Base-by-base conservation (phyloP, 1,140 invertebrate genomes). In the Phymastichus coffea region DNA sequence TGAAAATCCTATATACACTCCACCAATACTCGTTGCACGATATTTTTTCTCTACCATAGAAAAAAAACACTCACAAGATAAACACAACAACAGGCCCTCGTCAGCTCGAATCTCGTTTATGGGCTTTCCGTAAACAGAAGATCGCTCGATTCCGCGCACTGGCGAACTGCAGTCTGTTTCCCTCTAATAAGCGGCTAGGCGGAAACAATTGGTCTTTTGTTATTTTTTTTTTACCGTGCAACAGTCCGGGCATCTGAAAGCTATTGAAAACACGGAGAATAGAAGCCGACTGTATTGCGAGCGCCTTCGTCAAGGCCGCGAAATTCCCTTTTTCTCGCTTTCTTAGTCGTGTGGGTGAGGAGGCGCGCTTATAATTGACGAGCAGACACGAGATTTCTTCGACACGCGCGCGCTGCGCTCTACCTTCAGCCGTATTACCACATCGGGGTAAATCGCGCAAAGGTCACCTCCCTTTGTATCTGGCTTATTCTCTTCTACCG, bases 181-280 rank as follows among this genome's bases (percentile, higher is more conserved):
- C 26, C 43, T 48, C 22, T 49, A 43, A 58, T 58, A 51, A 43
- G 15, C 47, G 17, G 9, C 30, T 4, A n/a, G 41, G 38, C 40
- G 57, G 48, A 59, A 59, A 59, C 57, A 59, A 59, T 59, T 14
- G 57, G n/a, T 46, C 30, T 46, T 59, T 59, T 52, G 35, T 59
- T 38, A 35, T 52, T 37, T 46, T 22, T 14, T 51, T 17, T 44
- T 7, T 14, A 12, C n/a, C n/a, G n/a, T n/a, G n/a, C n/a, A n/a
- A n/a, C n/a, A n/a, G n/a, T 43, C 7, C 15, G n/a, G 40, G 9
- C 28, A 28, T 47, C 19, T 14, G 28, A 8, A 8, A 26, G 15
- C n/a, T 14, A 3, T 12, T 2, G 12, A 37, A 33, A 7, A 17
- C 4, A 12, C 9, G 1, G 9, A 35, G 28, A 23, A 15, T 3